Evolutionary conservation across 1,140 invertebrate species (phyloP).

Genomic region (Macrotrachela quadricornifera): DNA sequence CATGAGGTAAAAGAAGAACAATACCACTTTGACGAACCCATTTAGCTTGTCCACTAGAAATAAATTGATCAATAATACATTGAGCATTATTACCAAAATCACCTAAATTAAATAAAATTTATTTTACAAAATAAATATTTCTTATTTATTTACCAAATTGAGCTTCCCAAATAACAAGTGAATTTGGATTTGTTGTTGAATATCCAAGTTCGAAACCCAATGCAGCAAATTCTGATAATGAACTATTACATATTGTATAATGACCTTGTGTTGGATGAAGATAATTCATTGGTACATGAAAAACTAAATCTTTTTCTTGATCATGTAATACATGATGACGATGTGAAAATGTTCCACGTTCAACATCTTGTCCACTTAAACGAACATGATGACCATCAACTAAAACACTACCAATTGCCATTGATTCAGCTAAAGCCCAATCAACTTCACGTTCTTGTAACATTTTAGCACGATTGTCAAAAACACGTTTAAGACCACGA

Average conservation of each 20-base stretch:
- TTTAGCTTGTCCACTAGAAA: conserved; percentile 71
- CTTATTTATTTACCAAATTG: conserved; percentile 46
- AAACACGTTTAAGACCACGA: conserved; percentile 40
- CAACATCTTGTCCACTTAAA: conserved; percentile 89
- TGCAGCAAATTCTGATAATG: conserved; percentile 78
- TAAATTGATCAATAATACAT: conserved; percentile 97
- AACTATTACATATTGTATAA: conserved; percentile 89
- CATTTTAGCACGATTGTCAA: conserved; percentile 70
- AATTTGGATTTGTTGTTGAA: conserved; percentile 93
- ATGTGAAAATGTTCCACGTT: conserved; percentile 77
- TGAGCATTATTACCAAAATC: conserved; percentile 98
- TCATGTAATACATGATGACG: conserved; percentile 90
- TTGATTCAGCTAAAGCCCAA: conserved; percentile 90
- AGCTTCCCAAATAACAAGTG: conserved; percentile 90
- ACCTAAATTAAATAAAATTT: conserved; percentile 20
- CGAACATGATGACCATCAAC: conserved; percentile 50
- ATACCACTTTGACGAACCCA: conserved; percentile 91
- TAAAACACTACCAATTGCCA: conserved; percentile 75
- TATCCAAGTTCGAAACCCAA: conserved; percentile 81
- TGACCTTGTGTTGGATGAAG: conserved; percentile 39
- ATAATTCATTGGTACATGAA: conserved; percentile 22
- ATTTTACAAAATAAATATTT: too few species aligned
- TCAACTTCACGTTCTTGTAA: conserved; percentile 61
- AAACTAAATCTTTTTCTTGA: conserved; percentile 39
- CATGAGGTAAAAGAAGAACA: conserved; percentile 81